Base-by-base conservation (phyloP, 23 tunicate genomes). In the Ascidia mentula region DNA sequence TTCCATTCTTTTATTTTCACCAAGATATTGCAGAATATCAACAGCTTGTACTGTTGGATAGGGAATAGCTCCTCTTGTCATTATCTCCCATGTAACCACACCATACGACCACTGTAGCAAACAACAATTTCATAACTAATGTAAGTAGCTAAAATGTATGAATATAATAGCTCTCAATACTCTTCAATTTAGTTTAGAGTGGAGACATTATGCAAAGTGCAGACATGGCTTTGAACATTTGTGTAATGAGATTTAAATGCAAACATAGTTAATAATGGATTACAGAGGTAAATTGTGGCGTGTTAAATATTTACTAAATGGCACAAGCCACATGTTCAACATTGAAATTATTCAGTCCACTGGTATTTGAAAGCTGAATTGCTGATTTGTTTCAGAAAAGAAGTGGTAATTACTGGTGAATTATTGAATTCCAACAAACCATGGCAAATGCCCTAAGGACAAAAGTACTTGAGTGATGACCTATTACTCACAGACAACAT, bases 11-110 rank as follows among this genome's bases (percentile, higher is more conserved):
- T 89, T 90, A 0, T 96, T 96, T 38, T 84, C 91, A n/a, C 65
- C 61, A 4, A 95, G 83, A 73, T 95, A 90, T 42, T 81, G 77
- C 31, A 95, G 79, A n/a, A 95, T 95, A 8, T 83, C 83, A 34
- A 82, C 80, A 1, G 96, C 88, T 82, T 90, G 80, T 4, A 95
- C 83, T 0, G 99, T 95, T 28, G 99, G 99, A 59, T 95, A 95
- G 17, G 99, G 99, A 0, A 95, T 90, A 0, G 91, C 91, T 22
- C 95, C 99, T 77, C 99, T 37, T 17, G 99, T 89, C 82, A 95
- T 69, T 13, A 90, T 86, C 69, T 95, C 99, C 99, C 99, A 95
- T 39, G 85, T 81, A 6, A 86, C 90, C 31, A 95, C 78, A 17
- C 99, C 99, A 37, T 73, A 95, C 0, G 99, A 82, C 99, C 99